phyloP scores from a whole-genome alignment of 2,113 vertebrate genomes.

The Oceanites oceanicus region DNA sequence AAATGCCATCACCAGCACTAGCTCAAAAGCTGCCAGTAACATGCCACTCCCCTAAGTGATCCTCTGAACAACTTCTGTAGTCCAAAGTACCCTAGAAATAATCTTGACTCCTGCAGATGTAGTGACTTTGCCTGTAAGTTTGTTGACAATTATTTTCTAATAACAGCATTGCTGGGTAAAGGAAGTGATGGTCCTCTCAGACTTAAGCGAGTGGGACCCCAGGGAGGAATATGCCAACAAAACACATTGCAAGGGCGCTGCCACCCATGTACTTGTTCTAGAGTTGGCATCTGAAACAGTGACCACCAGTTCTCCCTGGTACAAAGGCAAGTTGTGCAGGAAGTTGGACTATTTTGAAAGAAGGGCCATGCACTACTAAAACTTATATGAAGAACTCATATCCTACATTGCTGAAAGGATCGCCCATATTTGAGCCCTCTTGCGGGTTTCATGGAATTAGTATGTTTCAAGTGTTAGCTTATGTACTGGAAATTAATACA shows the following conservation, averaged over 20 bases:
- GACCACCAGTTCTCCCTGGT: not conserved
- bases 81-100: not conserved
- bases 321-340: not conserved
- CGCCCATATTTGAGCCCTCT: not conserved
- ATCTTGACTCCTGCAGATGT: not conserved
- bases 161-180: not conserved
- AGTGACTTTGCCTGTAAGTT: not conserved
- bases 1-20: not conserved
- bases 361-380: not conserved
- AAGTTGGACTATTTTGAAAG: not conserved
- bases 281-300: not conserved
- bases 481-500: conserved; percentile 2
- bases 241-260: not conserved
- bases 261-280: not conserved
- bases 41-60: not conserved
- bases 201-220: fast-evolving
- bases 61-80: not conserved
- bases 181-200: not conserved
- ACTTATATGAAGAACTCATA: not conserved
- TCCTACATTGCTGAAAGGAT: not conserved
- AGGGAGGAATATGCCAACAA: not conserved
- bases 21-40: not conserved
- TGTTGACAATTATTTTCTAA: not conserved
- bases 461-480: conserved; percentile 16
- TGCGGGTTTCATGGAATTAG: not conserved